These are phyloP conservation scores for Pocillopora damicornis DNA, from an alignment of 64 coral and sea anemone species.

Conservation along the genomic window DNA sequence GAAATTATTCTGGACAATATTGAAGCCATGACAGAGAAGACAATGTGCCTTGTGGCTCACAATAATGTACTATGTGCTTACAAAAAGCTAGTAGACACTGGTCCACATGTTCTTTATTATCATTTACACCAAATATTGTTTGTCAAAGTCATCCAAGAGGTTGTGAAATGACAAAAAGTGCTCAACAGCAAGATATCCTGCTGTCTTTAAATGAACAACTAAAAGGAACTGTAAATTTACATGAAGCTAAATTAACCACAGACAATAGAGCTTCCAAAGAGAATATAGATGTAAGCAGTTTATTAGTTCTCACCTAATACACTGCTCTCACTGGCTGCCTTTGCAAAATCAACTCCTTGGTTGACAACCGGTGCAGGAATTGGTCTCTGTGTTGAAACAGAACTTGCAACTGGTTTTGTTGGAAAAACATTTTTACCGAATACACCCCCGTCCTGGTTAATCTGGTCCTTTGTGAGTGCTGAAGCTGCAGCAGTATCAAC, in stretches of 20 bases:
- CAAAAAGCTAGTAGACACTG: no score
- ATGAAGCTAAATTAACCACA: background rate
- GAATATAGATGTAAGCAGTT: background rate
- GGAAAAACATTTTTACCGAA: background rate
- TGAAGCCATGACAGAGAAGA: background rate
- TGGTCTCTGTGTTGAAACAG: background rate
- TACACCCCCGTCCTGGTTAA: background rate
- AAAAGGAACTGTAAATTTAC: background rate
- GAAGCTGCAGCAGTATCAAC: constrained; percentile 80
- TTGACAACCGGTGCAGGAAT: background rate
- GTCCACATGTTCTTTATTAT: no score
- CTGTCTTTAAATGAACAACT: no score
- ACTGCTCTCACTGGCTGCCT: constrained; percentile 38
- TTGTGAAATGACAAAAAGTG: no score
- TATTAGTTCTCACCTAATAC: constrained; percentile 4
- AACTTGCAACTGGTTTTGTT: background rate
- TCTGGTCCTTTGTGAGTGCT: constrained; percentile 64
- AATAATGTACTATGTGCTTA: no score
- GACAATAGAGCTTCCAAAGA: background rate
- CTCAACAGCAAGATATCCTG: no score
- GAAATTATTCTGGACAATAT: background rate
- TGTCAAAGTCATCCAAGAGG: no score
- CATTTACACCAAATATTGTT: no score
- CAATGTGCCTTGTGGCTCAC: no score
- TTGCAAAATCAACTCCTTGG: constrained; percentile 20